A percentile compares a stretch with the other conserved stretches of the same genome.
Conservation (phyloP, 2,888 invertebrate species). For the Cheilosia grossa region DNA sequence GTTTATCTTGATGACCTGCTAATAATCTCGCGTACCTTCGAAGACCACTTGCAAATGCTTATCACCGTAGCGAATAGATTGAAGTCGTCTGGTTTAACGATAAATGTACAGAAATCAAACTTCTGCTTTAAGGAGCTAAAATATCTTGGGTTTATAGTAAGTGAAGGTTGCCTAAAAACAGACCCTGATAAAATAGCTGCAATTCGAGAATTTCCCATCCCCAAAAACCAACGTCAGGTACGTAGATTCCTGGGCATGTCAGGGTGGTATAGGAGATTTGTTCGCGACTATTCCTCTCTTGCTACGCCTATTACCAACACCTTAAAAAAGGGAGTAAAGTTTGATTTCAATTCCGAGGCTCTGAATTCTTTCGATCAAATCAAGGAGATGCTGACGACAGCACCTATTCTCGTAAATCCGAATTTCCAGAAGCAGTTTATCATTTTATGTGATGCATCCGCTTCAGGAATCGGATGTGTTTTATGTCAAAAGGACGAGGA, state of each 20-base stretch:
- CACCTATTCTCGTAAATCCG: not conserved
- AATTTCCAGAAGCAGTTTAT: not conserved
- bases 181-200: not conserved
- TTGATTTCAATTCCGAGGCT: not conserved
- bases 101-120: not conserved
- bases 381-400: not conserved
- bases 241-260: not conserved
- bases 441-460: not conserved
- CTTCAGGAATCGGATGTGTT: not conserved
- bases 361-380: not conserved
- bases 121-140: constrained; percentile 2
- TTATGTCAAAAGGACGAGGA: not conserved
- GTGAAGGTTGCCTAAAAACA: not conserved
- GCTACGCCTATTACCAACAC: not conserved
- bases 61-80: not conserved
- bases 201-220: not conserved
- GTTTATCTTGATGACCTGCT: constrained; percentile 8
- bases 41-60: not conserved
- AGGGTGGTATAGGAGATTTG: not conserved
- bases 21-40: constrained; percentile 4
- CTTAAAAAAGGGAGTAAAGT: not conserved
- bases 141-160: not conserved
- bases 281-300: not conserved
- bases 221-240: not conserved
- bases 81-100: not conserved